These are phyloP conservation scores for Megaceryle alcyon DNA, from an alignment of 2,797 vertebrate genomes.

Conservation along the genomic window DNA sequence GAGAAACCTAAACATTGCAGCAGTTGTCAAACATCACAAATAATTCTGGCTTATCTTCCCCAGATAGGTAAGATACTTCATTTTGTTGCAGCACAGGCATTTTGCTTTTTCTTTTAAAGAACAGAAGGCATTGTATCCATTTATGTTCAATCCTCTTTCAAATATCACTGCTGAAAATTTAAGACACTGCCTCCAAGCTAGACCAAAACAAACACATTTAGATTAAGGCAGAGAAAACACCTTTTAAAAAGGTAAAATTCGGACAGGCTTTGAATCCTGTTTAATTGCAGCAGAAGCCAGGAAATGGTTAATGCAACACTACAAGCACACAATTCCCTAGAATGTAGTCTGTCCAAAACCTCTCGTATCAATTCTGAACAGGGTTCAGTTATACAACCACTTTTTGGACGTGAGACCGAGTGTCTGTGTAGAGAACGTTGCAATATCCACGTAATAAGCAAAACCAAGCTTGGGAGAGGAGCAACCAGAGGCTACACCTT, in stretches of 20 bases:
- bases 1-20: background rate
- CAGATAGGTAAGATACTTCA: background rate
- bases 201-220: background rate
- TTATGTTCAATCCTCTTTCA: background rate
- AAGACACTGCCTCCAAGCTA: background rate
- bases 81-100: background rate
- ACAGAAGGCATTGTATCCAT: background rate
- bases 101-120: background rate
- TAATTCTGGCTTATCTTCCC: background rate
- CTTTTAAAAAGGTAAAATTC: background rate
- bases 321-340: background rate
- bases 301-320: background rate
- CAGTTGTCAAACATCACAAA: background rate
- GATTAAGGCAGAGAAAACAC: background rate
- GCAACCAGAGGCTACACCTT: background rate
- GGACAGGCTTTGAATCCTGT: background rate
- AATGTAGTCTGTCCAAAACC: background rate
- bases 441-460: fast-evolving
- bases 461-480: background rate
- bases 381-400: background rate
- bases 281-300: background rate
- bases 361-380: background rate
- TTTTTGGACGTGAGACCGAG: background rate
- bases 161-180: background rate
- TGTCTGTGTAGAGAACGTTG: fast-evolving